Percentiles rank a stretch among this genome's conserved stretches.
Evolutionary conservation across 2,888 invertebrate genomes (phyloP).

Genomic region (Podabrus alpinus): DNA sequence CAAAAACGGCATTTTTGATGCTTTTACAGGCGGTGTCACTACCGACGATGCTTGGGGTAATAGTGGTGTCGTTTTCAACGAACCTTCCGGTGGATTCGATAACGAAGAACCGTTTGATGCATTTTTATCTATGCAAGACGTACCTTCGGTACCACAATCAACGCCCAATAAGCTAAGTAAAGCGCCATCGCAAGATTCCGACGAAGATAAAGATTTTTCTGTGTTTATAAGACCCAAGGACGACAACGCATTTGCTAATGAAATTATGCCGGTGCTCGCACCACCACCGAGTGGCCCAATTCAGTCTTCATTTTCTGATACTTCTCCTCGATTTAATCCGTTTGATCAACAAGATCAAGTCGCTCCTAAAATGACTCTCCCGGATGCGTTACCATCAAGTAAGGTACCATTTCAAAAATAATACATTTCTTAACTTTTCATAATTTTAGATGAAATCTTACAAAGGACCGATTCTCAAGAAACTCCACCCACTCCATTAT

Average conservation of each 20-base stretch:
- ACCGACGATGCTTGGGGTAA: slow-evolving; percentile 53
- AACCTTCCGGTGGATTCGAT: slow-evolving; percentile 62
- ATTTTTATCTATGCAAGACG: slow-evolving; percentile 79
- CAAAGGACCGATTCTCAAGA: slow-evolving; percentile 69
- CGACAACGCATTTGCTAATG: slow-evolving; percentile 55
- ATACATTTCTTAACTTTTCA: neutral
- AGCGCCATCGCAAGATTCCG: slow-evolving; percentile 75
- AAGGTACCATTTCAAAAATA: slow-evolving; percentile 33
- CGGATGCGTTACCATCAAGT: slow-evolving; percentile 51
- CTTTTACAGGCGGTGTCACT: slow-evolving; percentile 54
- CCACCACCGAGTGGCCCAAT: slow-evolving; percentile 69
- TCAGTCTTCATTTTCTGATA: slow-evolving; percentile 59
- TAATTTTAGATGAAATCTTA: slow-evolving; percentile 35
- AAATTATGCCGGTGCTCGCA: slow-evolving; percentile 72
- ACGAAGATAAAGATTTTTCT: slow-evolving; percentile 77
- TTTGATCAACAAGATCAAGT: slow-evolving; percentile 68
- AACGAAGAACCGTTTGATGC: slow-evolving; percentile 78
- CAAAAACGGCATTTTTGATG: slow-evolving; percentile 59
- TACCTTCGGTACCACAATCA: slow-evolving; percentile 68
- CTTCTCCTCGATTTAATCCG: slow-evolving; percentile 75
- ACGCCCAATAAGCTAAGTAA: slow-evolving; percentile 66
- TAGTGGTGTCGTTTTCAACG: slow-evolving; percentile 47
- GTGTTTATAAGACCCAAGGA: slow-evolving; percentile 77
- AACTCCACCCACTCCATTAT: slow-evolving; percentile 89
- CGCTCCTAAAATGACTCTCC: slow-evolving; percentile 48